These are phyloP conservation scores for Ypsolopha scabrella DNA, from an alignment of 2,888 invertebrate genomes.

Conservation along the genomic window DNA sequence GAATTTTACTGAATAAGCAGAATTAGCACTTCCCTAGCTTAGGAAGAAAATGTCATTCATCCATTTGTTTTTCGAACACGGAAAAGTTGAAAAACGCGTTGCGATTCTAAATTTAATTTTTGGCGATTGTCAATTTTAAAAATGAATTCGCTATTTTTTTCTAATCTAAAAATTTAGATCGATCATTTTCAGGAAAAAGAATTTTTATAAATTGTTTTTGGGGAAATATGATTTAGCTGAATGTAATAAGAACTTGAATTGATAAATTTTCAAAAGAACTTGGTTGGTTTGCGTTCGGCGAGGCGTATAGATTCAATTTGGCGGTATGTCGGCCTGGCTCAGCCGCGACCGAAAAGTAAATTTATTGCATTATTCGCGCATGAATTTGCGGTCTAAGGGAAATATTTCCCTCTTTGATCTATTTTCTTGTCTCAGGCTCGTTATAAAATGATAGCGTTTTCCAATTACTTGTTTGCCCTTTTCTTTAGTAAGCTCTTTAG, in stretches of 20 bases:
- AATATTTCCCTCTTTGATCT: conserved; percentile 42
- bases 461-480: conserved; percentile 4
- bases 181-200: neutral
- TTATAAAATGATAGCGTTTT: conserved; percentile 10
- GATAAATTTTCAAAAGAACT: conserved; percentile 31
- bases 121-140: neutral
- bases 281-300: conserved; percentile 21
- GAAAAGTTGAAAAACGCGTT: neutral
- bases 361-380: conserved; percentile 50
- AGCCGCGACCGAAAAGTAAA: conserved; percentile 34
- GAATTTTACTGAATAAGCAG: conserved; percentile 47
- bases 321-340: conserved; percentile 29
- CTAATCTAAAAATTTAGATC: neutral
- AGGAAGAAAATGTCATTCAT: conserved; percentile 46
- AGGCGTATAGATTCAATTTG: conserved; percentile 52
- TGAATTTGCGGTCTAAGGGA: conserved; percentile 24
- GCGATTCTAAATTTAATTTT: neutral
- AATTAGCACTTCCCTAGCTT: conserved; percentile 35
- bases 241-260: conserved; percentile 43
- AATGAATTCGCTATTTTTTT: neutral
- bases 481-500: neutral
- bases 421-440: conserved; percentile 25
- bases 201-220: neutral
- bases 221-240: conserved; percentile 30
- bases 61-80: conserved; percentile 24